These are phyloP conservation scores for Crambe crambe DNA, from an alignment of 37 sponge, comb jelly and placozoan genomes.

Conservation along the genomic window DNA sequence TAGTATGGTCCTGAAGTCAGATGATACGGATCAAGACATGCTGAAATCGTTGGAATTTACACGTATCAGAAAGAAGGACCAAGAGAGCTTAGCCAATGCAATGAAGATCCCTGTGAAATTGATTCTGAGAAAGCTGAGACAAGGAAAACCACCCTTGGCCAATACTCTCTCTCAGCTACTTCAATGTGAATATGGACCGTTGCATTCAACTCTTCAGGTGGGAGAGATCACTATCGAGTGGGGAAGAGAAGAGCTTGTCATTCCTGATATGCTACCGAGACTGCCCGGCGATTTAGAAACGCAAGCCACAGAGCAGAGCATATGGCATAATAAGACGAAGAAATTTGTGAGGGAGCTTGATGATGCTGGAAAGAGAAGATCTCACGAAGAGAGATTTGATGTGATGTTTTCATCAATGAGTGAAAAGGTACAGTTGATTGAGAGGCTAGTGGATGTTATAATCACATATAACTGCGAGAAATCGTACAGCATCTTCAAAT, in stretches of 20 bases:
- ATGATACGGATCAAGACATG: too few species aligned
- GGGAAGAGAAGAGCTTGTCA: neutral
- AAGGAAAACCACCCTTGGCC: neutral
- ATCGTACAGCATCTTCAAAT: conserved; percentile 6
- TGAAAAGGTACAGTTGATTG: conserved; percentile 32
- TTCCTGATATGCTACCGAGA: neutral
- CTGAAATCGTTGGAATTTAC: too few species aligned
- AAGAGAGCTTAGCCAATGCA: neutral
- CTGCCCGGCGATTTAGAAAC: conserved; percentile 1
- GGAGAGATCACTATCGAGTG: conserved; percentile 7
- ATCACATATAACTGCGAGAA: conserved; percentile 15
- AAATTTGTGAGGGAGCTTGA: neutral
- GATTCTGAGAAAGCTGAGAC: neutral
- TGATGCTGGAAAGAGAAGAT: neutral
- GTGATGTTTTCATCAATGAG: neutral
- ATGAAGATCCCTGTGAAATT: neutral
- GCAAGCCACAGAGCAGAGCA: neutral
- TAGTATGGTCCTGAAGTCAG: neutral
- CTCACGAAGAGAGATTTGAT: neutral
- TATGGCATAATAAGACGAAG: neutral
- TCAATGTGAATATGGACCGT: conserved; percentile 10
- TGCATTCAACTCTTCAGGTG: conserved; percentile 10
- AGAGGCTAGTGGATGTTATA: conserved; percentile 8
- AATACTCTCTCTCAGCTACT: neutral
- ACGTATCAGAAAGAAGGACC: neutral